These are phyloP conservation scores for Hepsetus odoe DNA, from an alignment of 2,113 vertebrate genomes.

Conservation along the genomic window DNA sequence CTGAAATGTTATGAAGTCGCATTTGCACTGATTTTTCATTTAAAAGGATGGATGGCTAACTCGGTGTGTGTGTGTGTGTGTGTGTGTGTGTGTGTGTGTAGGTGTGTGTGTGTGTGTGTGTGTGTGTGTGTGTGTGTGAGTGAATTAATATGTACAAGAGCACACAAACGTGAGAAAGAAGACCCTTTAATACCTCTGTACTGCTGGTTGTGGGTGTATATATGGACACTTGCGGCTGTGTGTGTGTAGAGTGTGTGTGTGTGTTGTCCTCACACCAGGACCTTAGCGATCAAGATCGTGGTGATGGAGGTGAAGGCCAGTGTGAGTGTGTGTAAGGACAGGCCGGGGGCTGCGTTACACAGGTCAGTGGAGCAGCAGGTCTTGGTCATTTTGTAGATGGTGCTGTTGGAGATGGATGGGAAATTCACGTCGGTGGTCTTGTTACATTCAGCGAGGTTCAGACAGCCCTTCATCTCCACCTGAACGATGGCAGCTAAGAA, in stretches of 20 bases:
- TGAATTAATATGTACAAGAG: no score
- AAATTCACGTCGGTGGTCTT: neutral
- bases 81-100: no score
- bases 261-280: slow-evolving; percentile 59
- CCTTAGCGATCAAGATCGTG: slow-evolving; percentile 59
- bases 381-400: slow-evolving; percentile 57
- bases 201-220: neutral
- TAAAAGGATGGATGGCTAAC: no score
- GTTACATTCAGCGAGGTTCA: slow-evolving; percentile 47
- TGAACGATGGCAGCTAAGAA: slow-evolving; percentile 24
- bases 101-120: no score
- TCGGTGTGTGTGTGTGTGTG: no score
- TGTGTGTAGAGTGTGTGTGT: slow-evolving; percentile 14
- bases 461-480: slow-evolving; percentile 69
- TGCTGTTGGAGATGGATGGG: neutral
- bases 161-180: no score
- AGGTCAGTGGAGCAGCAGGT: slow-evolving; percentile 72
- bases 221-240: slow-evolving; percentile 11
- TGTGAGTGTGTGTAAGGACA: slow-evolving; percentile 44
- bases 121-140: no score
- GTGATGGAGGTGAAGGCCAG: slow-evolving; percentile 58
- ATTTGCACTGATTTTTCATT: no score
- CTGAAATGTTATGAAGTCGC: no score
- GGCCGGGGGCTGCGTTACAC: slow-evolving; percentile 68
- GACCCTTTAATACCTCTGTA: neutral